Evolutionary conservation across 2,888 invertebrate species (phyloP).

Genomic region (Syrista parreyssii): DNA sequence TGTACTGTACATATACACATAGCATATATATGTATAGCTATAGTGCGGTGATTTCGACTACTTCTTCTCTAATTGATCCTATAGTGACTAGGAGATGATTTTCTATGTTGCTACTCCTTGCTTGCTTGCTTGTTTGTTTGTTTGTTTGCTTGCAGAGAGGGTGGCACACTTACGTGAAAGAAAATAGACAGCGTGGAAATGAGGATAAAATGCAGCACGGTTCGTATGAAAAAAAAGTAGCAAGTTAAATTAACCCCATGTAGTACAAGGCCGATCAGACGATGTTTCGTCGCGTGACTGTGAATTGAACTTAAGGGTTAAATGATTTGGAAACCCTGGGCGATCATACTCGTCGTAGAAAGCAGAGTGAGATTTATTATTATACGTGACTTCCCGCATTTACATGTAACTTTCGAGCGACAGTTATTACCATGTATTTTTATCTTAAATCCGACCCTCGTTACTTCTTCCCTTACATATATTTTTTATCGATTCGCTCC

Average conservation of each 20-base stretch:
- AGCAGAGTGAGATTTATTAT: too few species aligned
- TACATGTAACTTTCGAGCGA: too few species aligned
- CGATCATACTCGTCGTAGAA: too few species aligned
- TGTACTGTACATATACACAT: constrained; percentile 1
- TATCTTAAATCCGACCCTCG: too few species aligned
- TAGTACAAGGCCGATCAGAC: neutral
- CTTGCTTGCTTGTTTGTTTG: constrained; percentile 10
- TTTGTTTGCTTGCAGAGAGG: constrained; percentile 33
- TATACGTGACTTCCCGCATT: too few species aligned
- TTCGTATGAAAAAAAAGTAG: constrained; percentile 60
- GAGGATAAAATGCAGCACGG: constrained; percentile 64
- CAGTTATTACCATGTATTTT: too few species aligned
- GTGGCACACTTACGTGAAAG: constrained; percentile 63
- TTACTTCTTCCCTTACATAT: too few species aligned
- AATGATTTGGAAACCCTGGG: neutral
- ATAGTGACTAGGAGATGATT: constrained; percentile 28
- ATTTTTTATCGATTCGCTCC: too few species aligned
- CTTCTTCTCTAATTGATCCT: constrained; percentile 15
- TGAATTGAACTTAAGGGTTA: neutral
- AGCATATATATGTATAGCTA: constrained; percentile 8
- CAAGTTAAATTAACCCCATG: constrained; percentile 55
- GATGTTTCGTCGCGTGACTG: neutral
- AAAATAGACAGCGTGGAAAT: constrained; percentile 62
- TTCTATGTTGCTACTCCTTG: constrained; percentile 33
- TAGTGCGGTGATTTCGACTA: constrained; percentile 13